Conservation (phyloP, 2,888 invertebrate genomes). For the Trichogramma evanescens region DNA sequence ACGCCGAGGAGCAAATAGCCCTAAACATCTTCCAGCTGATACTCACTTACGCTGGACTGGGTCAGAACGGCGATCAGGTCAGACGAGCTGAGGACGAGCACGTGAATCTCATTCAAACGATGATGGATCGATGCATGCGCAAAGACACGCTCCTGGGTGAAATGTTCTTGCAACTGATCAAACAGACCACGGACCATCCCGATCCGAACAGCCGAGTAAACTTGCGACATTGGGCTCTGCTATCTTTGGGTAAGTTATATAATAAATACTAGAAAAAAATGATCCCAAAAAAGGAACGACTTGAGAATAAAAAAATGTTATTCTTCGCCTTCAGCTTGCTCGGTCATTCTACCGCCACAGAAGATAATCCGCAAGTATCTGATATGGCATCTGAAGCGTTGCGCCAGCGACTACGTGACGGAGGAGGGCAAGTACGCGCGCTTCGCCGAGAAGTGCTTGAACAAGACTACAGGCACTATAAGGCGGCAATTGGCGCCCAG, state of each 20-base stretch:
- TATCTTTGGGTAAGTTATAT: conserved; percentile 52
- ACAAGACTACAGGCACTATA: conserved; percentile 65
- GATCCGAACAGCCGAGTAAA: conserved; percentile 84
- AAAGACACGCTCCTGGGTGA: conserved; percentile 84
- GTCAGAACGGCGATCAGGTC: conserved; percentile 62
- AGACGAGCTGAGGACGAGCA: conserved; percentile 78
- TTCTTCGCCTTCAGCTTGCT: conserved; percentile 51
- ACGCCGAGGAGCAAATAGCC: conserved; percentile 79
- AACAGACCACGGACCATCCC: conserved; percentile 87
- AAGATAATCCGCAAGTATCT: conserved; percentile 80
- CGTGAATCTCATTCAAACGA: conserved; percentile 77
- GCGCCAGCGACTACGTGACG: conserved; percentile 78
- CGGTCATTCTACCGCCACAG: conserved; percentile 79
- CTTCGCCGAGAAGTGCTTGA: conserved; percentile 81
- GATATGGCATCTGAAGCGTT: conserved; percentile 80
- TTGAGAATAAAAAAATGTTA: no score
- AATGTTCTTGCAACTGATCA: conserved; percentile 84
- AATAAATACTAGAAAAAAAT: no score
- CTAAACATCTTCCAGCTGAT: conserved; percentile 83
- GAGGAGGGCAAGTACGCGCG: conserved; percentile 93
- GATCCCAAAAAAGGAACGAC: no score
- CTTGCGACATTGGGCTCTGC: conserved; percentile 84
- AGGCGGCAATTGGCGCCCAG: conserved; percentile 87
- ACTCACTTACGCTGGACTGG: conserved; percentile 80
- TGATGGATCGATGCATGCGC: conserved; percentile 85